Percentiles rank a stretch among this genome's conserved stretches.
phyloP scores from a whole-genome alignment of 2,888 invertebrate genomes.

The Muschampia plurimacula region DNA sequence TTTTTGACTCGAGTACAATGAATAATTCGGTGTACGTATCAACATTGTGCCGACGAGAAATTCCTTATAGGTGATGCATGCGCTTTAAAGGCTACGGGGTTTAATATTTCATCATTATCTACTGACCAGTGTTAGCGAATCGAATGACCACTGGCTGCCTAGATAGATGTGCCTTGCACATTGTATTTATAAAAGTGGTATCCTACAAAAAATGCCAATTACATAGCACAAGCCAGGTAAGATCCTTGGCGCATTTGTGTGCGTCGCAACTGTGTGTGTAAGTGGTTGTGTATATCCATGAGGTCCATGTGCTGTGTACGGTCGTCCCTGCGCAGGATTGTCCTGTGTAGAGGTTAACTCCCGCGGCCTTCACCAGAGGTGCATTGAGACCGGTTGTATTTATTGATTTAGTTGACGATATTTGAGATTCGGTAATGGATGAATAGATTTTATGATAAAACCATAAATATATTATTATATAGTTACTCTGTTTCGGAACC shows the following conservation, averaged over 20 bases:
- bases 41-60: constrained; percentile 11
- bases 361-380: constrained; percentile 83
- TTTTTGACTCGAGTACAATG: background rate
- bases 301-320: constrained; percentile 56
- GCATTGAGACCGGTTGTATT: constrained; percentile 75
- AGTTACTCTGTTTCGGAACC: background rate
- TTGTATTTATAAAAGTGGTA: constrained; percentile 64
- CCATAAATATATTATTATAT: background rate
- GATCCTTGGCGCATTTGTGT: constrained; percentile 57
- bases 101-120: constrained; percentile 34
- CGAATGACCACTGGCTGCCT: constrained; percentile 43
- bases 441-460: background rate
- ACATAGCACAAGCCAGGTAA: constrained; percentile 67
- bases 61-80: constrained; percentile 37
- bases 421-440: background rate
- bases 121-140: constrained; percentile 28
- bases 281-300: constrained; percentile 55
- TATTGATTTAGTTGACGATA: constrained; percentile 59
- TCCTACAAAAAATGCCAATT: constrained; percentile 67
- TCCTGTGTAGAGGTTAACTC: constrained; percentile 74
- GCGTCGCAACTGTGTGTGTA: constrained; percentile 47
- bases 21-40: constrained; percentile 3
- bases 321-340: constrained; percentile 72
- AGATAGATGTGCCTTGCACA: constrained; percentile 45
- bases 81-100: constrained; percentile 15